Percentiles rank a stretch among this genome's conserved stretches.
Conservation (phyloP, 37 sponge, comb jelly and placozoan genomes). For the Ianthella basta region DNA sequence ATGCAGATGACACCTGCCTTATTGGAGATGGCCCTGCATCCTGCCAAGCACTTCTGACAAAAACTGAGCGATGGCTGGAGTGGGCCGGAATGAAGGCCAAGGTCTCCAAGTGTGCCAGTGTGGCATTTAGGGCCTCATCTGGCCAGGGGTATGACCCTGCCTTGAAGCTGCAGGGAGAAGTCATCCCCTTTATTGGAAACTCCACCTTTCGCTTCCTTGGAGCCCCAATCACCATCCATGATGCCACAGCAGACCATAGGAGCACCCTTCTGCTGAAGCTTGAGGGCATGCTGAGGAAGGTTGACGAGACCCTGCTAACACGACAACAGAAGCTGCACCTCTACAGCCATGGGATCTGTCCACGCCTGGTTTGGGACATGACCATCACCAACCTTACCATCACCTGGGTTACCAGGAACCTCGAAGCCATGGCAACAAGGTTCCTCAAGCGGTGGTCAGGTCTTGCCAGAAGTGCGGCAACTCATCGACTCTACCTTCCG, state of each 20-base stretch:
- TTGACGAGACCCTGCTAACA: slow-evolving; percentile 27
- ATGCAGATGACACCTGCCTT: slow-evolving; percentile 38
- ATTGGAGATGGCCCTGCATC: slow-evolving; percentile 22
- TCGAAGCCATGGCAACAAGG: slow-evolving; percentile 28
- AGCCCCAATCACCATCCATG: neutral
- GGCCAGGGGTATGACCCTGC: slow-evolving; percentile 1
- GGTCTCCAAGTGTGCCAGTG: slow-evolving; percentile 21
- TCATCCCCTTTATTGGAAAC: slow-evolving; percentile 26
- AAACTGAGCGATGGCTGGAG: slow-evolving; percentile 8
- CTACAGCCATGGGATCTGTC: slow-evolving; percentile 36
- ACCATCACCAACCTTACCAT: slow-evolving; percentile 20
- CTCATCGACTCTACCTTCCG: slow-evolving; percentile 29
- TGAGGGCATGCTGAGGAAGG: neutral
- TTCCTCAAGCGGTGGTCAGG: slow-evolving; percentile 47
- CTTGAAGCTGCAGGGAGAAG: neutral
- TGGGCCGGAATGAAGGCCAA: slow-evolving; percentile 41
- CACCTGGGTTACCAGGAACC: slow-evolving; percentile 19
- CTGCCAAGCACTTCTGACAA: slow-evolving; percentile 14
- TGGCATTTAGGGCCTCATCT: slow-evolving; percentile 21
- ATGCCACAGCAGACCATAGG: neutral
- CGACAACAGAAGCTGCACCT: slow-evolving; percentile 38
- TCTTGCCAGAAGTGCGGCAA: slow-evolving; percentile 7
- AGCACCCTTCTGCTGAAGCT: slow-evolving; percentile 1
- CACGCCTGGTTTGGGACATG: slow-evolving; percentile 33
- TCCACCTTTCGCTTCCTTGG: slow-evolving; percentile 36